Evolutionary conservation across 37 sponge, comb jelly and placozoan genomes (phyloP).

Genomic region (Beroe forskalii): DNA sequence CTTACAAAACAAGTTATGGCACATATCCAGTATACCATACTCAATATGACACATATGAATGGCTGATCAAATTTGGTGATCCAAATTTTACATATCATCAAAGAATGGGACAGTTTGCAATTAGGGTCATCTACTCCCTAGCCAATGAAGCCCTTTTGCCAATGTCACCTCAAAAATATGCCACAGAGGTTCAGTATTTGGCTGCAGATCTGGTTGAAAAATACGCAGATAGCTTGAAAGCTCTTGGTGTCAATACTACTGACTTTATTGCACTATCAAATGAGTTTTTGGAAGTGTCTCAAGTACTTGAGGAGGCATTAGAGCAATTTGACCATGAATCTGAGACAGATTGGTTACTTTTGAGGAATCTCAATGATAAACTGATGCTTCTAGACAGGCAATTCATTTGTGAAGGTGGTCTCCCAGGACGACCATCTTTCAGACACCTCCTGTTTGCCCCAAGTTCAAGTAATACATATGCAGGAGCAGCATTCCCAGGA

Average conservation of each 20-base stretch:
- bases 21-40: slow-evolving; percentile 25
- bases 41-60: slow-evolving; percentile 37
- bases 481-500: slow-evolving; percentile 81
- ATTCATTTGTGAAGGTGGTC: slow-evolving; percentile 20
- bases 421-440: slow-evolving; percentile 42
- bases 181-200: not conserved
- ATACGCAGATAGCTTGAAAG: not conserved
- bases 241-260: not conserved
- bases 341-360: not conserved
- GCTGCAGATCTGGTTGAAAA: not conserved
- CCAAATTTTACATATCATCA: slow-evolving; percentile 7
- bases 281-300: not conserved
- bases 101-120: not conserved
- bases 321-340: not conserved
- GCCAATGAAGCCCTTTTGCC: not conserved
- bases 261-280: not conserved
- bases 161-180: not conserved
- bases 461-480: slow-evolving; percentile 79
- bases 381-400: slow-evolving; percentile 30
- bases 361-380: slow-evolving; percentile 37
- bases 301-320: not conserved
- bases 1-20: slow-evolving; percentile 38
- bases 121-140: not conserved
- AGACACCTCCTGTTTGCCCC: slow-evolving; percentile 91
- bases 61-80: slow-evolving; percentile 5